Conservation (phyloP, 2,888 invertebrate genomes). For the Criorhina ranunculi region DNA sequence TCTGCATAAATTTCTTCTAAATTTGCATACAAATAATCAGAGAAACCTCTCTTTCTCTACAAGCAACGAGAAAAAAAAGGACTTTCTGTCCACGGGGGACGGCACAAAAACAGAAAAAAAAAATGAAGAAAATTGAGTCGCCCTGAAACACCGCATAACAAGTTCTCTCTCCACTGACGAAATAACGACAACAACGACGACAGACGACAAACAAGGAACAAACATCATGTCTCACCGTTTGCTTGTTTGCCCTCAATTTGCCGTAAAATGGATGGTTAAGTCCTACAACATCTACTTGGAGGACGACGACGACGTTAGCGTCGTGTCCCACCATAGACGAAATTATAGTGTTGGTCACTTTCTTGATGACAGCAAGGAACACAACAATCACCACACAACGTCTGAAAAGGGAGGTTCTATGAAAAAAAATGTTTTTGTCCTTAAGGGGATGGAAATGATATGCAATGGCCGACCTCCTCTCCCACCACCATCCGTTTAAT, state of each 20-base stretch:
- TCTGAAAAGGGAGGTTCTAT: slow-evolving; percentile 11
- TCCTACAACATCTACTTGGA: slow-evolving; percentile 5
- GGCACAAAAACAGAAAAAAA: slow-evolving; percentile 14
- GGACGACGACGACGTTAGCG: slow-evolving; percentile 1
- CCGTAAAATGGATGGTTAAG: slow-evolving; percentile 55
- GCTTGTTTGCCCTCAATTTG: slow-evolving; percentile 76
- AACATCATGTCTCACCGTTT: slow-evolving; percentile 72
- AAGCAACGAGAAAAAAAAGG: slow-evolving; percentile 9
- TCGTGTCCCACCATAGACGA: slow-evolving; percentile 33
- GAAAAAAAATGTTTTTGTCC: slow-evolving; percentile 22
- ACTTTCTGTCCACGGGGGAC: slow-evolving; percentile 29
- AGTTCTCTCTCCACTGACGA: slow-evolving; percentile 58
- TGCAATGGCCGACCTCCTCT: slow-evolving; percentile 31
- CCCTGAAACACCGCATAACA: slow-evolving; percentile 69
- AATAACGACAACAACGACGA: slow-evolving; percentile 63
- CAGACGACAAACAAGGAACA: slow-evolving; percentile 70
- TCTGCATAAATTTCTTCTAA: slow-evolving; percentile 80
- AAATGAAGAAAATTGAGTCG: slow-evolving; percentile 51
- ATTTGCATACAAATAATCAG: slow-evolving; percentile 81
- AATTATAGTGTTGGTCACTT: slow-evolving; percentile 68
- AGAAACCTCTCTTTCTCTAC: slow-evolving; percentile 35
- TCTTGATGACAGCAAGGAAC: slow-evolving; percentile 58
- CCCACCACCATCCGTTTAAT: slow-evolving; percentile 24
- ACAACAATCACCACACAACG: slow-evolving; percentile 25
- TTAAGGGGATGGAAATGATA: slow-evolving; percentile 59